Conservation (phyloP, 2,888 invertebrate genomes). For the Rhagium mordax region DNA sequence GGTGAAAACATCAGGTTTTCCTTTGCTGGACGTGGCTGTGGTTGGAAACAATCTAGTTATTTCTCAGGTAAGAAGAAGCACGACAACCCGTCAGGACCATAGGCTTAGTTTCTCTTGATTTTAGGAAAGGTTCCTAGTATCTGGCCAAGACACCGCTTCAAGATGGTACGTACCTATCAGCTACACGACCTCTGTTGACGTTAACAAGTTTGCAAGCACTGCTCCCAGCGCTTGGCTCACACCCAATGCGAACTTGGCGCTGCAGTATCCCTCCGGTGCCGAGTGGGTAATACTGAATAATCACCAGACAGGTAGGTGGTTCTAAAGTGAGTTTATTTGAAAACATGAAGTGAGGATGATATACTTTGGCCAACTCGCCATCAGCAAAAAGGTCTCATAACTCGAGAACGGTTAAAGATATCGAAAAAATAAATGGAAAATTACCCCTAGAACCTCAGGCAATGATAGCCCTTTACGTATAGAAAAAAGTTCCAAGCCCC, state of each 20-base stretch:
- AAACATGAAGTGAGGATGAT: too few relatives aligned
- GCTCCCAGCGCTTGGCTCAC: slow-evolving; percentile 63
- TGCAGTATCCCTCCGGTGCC: slow-evolving; percentile 30
- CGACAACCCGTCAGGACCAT: too few relatives aligned
- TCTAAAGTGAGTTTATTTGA: too few relatives aligned
- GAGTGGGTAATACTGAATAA: slow-evolving; percentile 50
- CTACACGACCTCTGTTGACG: slow-evolving; percentile 67
- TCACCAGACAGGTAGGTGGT: slow-evolving; percentile 39
- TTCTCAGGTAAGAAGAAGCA: slow-evolving; percentile 55
- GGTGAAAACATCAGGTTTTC: slow-evolving; percentile 76
- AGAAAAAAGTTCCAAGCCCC: too few relatives aligned
- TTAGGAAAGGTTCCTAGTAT: slow-evolving; percentile 7
- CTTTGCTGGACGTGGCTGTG: slow-evolving; percentile 71
- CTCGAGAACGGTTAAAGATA: too few relatives aligned
- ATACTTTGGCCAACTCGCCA: too few relatives aligned
- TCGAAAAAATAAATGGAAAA: too few relatives aligned
- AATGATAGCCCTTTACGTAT: too few relatives aligned
- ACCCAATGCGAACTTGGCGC: slow-evolving; percentile 33
- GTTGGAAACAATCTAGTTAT: slow-evolving; percentile 46
- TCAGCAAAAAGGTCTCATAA: too few relatives aligned
- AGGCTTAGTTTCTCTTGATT: too few relatives aligned
- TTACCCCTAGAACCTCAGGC: too few relatives aligned
- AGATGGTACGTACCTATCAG: slow-evolving; percentile 73
- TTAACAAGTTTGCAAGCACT: slow-evolving; percentile 63
- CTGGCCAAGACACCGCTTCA: background rate